Percentiles rank a stretch among this genome's conserved stretches.
These are phyloP conservation scores for Drosophila bocqueti DNA, from an alignment of 1,140 invertebrate genomes.

Conservation along the genomic window DNA sequence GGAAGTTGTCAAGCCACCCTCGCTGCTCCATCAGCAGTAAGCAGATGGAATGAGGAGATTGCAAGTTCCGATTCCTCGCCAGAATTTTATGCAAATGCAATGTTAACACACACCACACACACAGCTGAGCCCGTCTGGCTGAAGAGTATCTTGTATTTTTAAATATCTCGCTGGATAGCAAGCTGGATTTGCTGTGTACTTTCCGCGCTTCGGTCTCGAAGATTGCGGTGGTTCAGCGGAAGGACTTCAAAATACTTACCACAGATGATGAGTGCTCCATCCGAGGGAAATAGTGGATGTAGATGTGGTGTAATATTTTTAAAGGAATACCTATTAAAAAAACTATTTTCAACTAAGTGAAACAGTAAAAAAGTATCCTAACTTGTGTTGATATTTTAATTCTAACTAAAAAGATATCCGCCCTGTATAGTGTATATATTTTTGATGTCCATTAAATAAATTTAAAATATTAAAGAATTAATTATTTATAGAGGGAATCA, in stretches of 20 bases:
- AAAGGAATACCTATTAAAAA: background rate
- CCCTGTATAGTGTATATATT: background rate
- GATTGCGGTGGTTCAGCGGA: background rate
- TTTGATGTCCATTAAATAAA: background rate
- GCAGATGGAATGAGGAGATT: constrained; percentile 33
- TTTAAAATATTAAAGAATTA: background rate
- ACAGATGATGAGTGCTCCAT: background rate
- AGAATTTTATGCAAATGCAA: constrained; percentile 77
- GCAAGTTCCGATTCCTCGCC: constrained; percentile 47
- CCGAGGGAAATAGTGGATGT: too few species aligned
- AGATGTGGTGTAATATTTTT: background rate
- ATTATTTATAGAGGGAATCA: background rate
- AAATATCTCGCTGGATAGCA: constrained; percentile 33
- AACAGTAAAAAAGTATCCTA: too few species aligned
- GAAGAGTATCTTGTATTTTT: constrained; percentile 10
- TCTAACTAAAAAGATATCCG: background rate
- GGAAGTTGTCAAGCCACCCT: constrained; percentile 43
- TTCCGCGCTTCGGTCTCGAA: background rate
- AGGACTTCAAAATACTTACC: background rate
- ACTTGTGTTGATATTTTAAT: background rate
- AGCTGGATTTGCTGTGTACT: constrained; percentile 31
- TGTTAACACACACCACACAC: constrained; percentile 54
- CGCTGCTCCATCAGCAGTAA: constrained; percentile 12
- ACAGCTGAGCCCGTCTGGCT: constrained; percentile 18
- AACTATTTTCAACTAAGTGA: background rate